Conservation (phyloP, 2,797 vertebrate genomes). For the Spinus olivaceus region DNA sequence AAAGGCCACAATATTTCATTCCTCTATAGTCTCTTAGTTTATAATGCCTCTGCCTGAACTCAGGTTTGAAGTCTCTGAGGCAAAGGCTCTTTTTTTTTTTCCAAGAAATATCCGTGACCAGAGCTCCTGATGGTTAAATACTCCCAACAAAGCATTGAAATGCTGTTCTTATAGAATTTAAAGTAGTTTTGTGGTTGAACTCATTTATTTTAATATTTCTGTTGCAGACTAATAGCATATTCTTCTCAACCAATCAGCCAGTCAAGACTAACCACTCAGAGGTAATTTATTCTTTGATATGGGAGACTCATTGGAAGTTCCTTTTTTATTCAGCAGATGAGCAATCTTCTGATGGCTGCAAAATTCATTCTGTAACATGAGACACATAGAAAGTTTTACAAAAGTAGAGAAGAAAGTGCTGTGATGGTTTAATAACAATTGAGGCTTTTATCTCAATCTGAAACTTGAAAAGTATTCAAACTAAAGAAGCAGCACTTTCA, state of each 20-base stretch:
- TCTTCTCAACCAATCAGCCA: background rate
- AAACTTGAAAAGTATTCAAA: background rate
- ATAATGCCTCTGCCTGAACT: background rate
- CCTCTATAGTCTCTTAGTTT: background rate
- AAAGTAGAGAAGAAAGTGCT: background rate
- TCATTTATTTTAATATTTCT: background rate
- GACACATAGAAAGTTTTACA: background rate
- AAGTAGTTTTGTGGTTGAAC: background rate
- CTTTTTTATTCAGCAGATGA: background rate
- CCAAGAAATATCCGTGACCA: background rate
- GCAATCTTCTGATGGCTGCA: background rate
- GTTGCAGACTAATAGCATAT: background rate
- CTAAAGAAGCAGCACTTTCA: background rate
- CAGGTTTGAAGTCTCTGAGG: background rate
- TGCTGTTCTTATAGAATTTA: background rate
- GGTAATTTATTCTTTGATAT: background rate
- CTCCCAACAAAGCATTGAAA: background rate
- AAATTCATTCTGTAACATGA: background rate
- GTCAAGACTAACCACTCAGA: background rate
- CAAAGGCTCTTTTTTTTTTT: background rate
- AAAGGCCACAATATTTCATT: background rate
- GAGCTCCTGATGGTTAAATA: background rate
- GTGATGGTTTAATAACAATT: background rate
- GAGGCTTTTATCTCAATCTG: background rate
- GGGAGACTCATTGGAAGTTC: background rate